Evolutionary conservation across 2,888 invertebrate genomes (phyloP), one percentile per base, ranked within the genome.

Genomic region (Chironomus riparius): DNA sequence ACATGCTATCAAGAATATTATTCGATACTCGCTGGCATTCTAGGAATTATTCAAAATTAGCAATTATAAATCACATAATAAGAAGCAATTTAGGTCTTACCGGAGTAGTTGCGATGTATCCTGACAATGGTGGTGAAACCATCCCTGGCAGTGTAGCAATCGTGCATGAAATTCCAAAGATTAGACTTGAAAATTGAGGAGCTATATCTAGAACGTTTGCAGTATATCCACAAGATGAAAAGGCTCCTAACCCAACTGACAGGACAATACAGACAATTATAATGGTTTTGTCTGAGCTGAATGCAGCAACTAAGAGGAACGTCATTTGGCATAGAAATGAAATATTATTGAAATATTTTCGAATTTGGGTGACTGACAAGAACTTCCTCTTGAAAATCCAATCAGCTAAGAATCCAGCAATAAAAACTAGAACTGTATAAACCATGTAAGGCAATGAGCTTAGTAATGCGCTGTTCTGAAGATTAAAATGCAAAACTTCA

Each of bases 81-180:
- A 24, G 22, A n/a, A n/a, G n/a, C n/a, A n/a, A 24, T 24, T 24
- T 24, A 24, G 22, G 38, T 28, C 78, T 80, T 82, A 81, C 92
- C 92, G 86, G 89, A 88, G 78, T 90, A 84, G 77, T 87, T 47
- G 92, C 91, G 56, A 93, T 88, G 69, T 87, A 86, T 13, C 92
- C 92, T 0, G 91, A 91, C 0, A 93, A 83, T 1, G 89, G 87
- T 0, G 94, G 94, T 80, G 92, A 92, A 48, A 94, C 82, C 79
- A 94, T 13, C n/a, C 94, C 94, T 1, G 94, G 93, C 24, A 94
- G 81, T 0, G 94, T 94, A 0, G 92, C 94, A 78, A 94, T 84
- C 0, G 93, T 93, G 83, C 94, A 94, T 4, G 93, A 92, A 1
- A 94, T 83, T 0, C 94, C 94, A 92, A 94, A 92, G 70, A 94